Conservation (phyloP, 2,797 vertebrate genomes). For the Notolepis coatsorum region DNA sequence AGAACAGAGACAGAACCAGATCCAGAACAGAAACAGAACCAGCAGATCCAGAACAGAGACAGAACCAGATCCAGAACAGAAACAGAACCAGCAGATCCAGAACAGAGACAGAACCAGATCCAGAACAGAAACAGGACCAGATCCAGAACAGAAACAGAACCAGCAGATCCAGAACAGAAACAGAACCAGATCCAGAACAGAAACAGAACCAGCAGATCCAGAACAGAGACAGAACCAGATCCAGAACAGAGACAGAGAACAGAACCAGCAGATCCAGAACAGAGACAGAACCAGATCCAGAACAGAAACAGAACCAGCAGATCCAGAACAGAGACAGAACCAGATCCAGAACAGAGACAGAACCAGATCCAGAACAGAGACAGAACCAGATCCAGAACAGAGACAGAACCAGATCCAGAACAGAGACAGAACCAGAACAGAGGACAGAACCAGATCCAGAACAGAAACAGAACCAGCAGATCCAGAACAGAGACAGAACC, state of each 20-base stretch:
- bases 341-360: slow-evolving; percentile 71
- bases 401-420: slow-evolving; percentile 64
- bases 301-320: too few species aligned
- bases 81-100: too few species aligned
- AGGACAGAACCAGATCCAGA: slow-evolving; percentile 50
- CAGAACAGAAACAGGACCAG: slow-evolving; percentile 68
- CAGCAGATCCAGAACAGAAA: too few species aligned
- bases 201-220: slow-evolving; percentile 66
- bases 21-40: slow-evolving; percentile 54
- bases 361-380: slow-evolving; percentile 55
- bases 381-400: too few species aligned
- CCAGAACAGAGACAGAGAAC: slow-evolving; percentile 53
- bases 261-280: slow-evolving; percentile 67
- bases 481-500: slow-evolving; percentile 70
- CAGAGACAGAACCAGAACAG: slow-evolving; percentile 67
- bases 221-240: too few species aligned
- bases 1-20: slow-evolving; percentile 67
- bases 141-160: slow-evolving; percentile 51
- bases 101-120: slow-evolving; percentile 64
- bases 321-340: slow-evolving; percentile 57
- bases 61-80: slow-evolving; percentile 58
- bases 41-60: slow-evolving; percentile 73
- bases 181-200: slow-evolving; percentile 67
- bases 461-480: slow-evolving; percentile 60
- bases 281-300: slow-evolving; percentile 66